A percentile compares a stretch with the other conserved stretches of the same genome.
Conservation (phyloP, 2,113 vertebrate species). For the Neolamprologus fasciatus region DNA sequence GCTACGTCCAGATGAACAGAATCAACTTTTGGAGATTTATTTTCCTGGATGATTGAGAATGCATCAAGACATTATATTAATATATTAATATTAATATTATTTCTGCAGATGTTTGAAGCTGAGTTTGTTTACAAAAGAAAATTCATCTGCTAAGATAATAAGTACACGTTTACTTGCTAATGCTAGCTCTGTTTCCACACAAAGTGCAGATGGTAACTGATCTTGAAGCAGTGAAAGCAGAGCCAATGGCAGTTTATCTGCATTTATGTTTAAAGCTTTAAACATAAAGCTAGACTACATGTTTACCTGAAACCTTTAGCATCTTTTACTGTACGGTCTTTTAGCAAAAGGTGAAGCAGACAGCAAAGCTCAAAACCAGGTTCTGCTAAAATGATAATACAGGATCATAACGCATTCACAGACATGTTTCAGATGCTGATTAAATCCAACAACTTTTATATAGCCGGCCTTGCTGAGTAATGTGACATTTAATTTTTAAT, state of each 20-base stretch:
- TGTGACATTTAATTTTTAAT: slow-evolving; percentile 47
- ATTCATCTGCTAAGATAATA: background rate
- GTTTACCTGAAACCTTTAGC: background rate
- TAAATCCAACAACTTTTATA: slow-evolving; percentile 6
- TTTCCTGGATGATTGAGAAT: too few relatives aligned
- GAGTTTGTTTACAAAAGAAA: background rate
- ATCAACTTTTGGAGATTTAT: too few relatives aligned
- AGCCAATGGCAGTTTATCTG: background rate
- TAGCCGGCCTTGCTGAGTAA: slow-evolving; percentile 28
- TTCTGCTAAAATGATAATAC: background rate
- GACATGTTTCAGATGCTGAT: slow-evolving; percentile 9
- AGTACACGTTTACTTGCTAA: background rate
- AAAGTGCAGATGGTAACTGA: background rate
- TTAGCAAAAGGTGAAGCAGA: background rate
- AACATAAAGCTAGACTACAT: background rate
- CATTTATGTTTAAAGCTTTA: background rate
- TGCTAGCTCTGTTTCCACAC: background rate
- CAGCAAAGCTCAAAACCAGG: background rate
- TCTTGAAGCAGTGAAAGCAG: background rate
- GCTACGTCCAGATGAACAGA: too few relatives aligned
- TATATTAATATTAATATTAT: background rate
- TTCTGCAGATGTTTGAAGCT: background rate
- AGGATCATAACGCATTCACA: background rate
- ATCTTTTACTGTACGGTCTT: background rate
- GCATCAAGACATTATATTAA: background rate